Conservation (phyloP, 1,140 invertebrate genomes). For the Orius laevigatus region DNA sequence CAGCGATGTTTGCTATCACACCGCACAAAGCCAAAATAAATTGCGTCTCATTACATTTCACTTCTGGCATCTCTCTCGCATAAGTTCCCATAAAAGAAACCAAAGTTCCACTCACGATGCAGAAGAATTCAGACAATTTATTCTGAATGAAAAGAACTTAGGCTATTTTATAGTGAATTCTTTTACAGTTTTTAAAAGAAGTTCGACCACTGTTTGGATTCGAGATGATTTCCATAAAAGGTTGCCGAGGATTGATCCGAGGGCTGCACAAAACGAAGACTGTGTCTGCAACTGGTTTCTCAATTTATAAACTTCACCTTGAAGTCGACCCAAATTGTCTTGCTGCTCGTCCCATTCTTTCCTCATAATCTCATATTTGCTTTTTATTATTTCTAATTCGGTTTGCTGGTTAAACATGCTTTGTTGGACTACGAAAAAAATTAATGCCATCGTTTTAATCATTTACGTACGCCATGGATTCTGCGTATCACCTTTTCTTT, state of each 20-base stretch:
- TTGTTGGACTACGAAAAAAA: slow-evolving; percentile 6
- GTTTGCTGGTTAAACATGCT: slow-evolving; percentile 4
- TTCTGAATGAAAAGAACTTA: slow-evolving; percentile 22
- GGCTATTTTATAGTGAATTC: background rate
- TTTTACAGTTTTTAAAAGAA: slow-evolving; percentile 25
- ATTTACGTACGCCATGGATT: background rate
- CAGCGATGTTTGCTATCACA: slow-evolving; percentile 28
- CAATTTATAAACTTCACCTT: slow-evolving; percentile 24
- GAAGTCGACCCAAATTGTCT: slow-evolving; percentile 22
- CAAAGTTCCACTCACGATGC: slow-evolving; percentile 27
- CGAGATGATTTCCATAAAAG: slow-evolving; percentile 28
- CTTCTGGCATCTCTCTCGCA: slow-evolving; percentile 22
- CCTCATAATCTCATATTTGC: slow-evolving; percentile 21
- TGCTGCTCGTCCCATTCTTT: slow-evolving; percentile 23
- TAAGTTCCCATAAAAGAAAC: slow-evolving; percentile 28
- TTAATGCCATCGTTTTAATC: no score
- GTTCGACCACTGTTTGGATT: slow-evolving; percentile 23
- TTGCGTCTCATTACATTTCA: slow-evolving; percentile 26
- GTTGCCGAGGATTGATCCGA: slow-evolving; percentile 27
- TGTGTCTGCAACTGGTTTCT: slow-evolving; percentile 26
- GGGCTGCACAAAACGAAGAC: slow-evolving; percentile 27
- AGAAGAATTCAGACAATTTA: slow-evolving; percentile 27
- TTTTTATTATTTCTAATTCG: slow-evolving; percentile 17
- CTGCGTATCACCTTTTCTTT: no score
- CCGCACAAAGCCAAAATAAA: slow-evolving; percentile 29